Conservation (phyloP, 1,140 invertebrate genomes). For the Hylaeus volcanicus region DNA sequence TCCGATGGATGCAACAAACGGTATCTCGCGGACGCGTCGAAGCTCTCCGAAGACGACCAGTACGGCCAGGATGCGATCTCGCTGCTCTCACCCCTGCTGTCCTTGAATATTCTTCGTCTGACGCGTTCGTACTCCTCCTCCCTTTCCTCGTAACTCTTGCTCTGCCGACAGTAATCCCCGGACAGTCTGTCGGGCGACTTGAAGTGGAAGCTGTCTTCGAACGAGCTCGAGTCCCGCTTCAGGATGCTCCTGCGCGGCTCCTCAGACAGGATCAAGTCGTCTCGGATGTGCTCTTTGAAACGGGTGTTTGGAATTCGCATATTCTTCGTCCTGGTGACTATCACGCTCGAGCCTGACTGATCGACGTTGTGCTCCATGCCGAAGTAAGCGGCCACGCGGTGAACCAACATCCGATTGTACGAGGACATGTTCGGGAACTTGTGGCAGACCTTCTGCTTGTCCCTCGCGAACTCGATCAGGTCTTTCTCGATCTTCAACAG, state of each 20-base stretch:
- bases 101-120: constrained; percentile 90
- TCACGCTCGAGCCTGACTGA: constrained; percentile 90
- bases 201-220: constrained; percentile 85
- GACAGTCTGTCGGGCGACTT: constrained; percentile 84
- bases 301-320: constrained; percentile 87
- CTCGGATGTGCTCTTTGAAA: constrained; percentile 84
- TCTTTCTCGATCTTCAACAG: constrained; percentile 94
- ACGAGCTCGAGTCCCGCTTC: constrained; percentile 90
- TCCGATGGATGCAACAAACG: constrained; percentile 74
- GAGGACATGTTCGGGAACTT: constrained; percentile 95
- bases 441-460: constrained; percentile 88
- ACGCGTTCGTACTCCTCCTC: constrained; percentile 93
- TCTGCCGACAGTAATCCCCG: constrained; percentile 85
- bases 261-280: constrained; percentile 83
- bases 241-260: constrained; percentile 89
- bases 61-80: constrained; percentile 77
- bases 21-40: constrained; percentile 73
- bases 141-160: constrained; percentile 94
- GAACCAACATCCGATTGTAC: constrained; percentile 97
- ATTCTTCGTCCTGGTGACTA: constrained; percentile 89
- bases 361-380: constrained; percentile 97
- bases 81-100: constrained; percentile 73
- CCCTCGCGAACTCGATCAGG: constrained; percentile 90
- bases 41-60: constrained; percentile 81
- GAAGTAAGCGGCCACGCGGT: constrained; percentile 95